phyloP scores from a whole-genome alignment of 1,140 invertebrate species.

The Ceratina calcarata region DNA sequence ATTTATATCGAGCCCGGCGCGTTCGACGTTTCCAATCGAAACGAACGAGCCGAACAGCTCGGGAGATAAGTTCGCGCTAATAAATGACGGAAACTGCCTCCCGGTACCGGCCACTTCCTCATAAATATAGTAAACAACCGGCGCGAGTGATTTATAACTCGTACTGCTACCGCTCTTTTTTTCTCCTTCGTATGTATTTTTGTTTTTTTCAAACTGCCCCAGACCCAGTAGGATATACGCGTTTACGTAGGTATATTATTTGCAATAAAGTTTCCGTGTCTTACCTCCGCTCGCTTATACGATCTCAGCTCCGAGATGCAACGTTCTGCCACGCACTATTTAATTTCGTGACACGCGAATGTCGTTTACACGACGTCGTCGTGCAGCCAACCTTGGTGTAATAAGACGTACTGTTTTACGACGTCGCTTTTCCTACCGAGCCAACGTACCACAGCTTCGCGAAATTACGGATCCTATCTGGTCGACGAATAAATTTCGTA shows the following conservation, averaged over 20 bases:
- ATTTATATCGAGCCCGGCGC: conserved; percentile 49
- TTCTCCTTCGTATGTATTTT: background rate
- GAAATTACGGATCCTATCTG: too few relatives aligned
- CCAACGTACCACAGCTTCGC: too few relatives aligned
- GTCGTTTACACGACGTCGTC: conserved; percentile 20
- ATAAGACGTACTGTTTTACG: conserved; percentile 42
- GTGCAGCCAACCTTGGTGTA: background rate
- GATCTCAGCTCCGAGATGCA: background rate
- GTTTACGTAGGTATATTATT: conserved; percentile 4
- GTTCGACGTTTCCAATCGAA: conserved; percentile 57
- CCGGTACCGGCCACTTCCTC: conserved; percentile 13
- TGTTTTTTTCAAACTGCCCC: too few relatives aligned
- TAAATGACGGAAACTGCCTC: conserved; percentile 52
- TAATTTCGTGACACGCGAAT: conserved; percentile 16
- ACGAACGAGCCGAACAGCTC: conserved; percentile 41
- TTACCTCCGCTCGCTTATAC: too few relatives aligned
- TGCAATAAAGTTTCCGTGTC: background rate
- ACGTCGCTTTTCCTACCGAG: background rate
- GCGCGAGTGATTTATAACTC: conserved; percentile 25
- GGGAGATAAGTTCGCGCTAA: conserved; percentile 52
- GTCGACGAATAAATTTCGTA: background rate
- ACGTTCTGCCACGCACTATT: conserved; percentile 28
- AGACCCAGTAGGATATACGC: too few relatives aligned
- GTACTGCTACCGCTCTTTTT: background rate
- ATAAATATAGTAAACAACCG: conserved; percentile 45